A percentile compares a stretch with the other conserved stretches of the same genome.
These are phyloP conservation scores for Tursiops truncatus DNA, from an alignment of 2,113 vertebrate genomes.

Conservation along the genomic window DNA sequence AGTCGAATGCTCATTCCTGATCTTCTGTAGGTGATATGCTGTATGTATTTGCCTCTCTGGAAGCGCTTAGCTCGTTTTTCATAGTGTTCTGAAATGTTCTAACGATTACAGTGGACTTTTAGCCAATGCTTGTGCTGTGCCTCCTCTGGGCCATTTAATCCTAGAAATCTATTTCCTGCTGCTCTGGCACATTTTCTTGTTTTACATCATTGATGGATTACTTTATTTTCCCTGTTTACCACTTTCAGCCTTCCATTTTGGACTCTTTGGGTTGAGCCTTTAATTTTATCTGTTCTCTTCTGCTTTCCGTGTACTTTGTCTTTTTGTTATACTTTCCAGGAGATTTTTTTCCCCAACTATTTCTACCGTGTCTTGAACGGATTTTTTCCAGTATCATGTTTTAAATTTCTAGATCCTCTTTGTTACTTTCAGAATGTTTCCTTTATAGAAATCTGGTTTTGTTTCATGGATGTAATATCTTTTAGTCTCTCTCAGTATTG, in stretches of 20 bases:
- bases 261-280: not conserved
- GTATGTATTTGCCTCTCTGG: too few species aligned
- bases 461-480: not conserved
- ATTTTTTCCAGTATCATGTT: not conserved
- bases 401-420: not conserved
- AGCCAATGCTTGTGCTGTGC: not conserved
- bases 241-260: not conserved
- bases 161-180: not conserved
- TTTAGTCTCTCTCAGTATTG: not conserved
- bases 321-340: not conserved
- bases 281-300: not conserved
- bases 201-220: not conserved
- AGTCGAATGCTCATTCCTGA: not conserved
- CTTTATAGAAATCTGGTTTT: not conserved
- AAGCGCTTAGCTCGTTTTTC: not conserved
- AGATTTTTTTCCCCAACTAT: not conserved
- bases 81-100: not conserved
- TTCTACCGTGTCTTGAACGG: not conserved
- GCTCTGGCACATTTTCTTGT: not conserved
- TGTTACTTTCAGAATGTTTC: not conserved
- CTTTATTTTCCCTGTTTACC: not conserved
- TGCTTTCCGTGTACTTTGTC: not conserved
- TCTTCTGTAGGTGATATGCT: not conserved
- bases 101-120: not conserved
- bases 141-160: not conserved